These are phyloP conservation scores for Cettia cetti DNA, from an alignment of 2,113 vertebrate species.

Conservation along the genomic window DNA sequence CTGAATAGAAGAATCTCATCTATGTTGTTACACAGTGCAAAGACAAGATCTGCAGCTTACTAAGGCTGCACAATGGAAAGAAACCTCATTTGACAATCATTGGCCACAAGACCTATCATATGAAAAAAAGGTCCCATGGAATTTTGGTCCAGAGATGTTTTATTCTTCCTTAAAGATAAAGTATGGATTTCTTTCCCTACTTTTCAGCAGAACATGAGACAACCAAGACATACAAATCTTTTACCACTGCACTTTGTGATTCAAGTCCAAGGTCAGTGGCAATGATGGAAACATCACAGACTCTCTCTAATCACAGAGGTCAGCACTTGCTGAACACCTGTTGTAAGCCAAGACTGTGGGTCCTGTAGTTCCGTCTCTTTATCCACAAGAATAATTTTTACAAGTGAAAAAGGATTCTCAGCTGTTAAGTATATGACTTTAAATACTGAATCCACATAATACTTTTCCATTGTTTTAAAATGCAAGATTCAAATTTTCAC, in stretches of 20 bases:
- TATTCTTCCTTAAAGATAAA: not conserved
- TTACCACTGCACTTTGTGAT: not conserved
- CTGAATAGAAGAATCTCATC: not conserved
- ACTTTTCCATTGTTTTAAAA: not conserved
- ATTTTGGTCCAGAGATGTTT: not conserved
- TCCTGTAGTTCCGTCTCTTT: not conserved
- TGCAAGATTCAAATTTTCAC: not conserved
- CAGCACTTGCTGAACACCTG: not conserved
- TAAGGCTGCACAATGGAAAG: not conserved
- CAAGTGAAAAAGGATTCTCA: not conserved
- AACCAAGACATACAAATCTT: not conserved
- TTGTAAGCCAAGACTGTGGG: not conserved
- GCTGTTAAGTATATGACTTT: not conserved
- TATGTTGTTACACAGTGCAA: not conserved
- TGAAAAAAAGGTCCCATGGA: not conserved
- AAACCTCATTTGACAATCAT: not conserved
- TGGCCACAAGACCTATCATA: fast-evolving
- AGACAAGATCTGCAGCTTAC: not conserved
- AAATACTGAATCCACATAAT: not conserved
- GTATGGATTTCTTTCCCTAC: too few relatives aligned
- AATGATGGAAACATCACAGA: not conserved
- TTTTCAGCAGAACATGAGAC: too few relatives aligned
- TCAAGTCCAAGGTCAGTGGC: not conserved
- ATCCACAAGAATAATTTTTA: not conserved
- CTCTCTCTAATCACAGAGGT: not conserved